Percentiles rank a stretch among this genome's conserved stretches.
These are phyloP conservation scores for Taxidea taxus DNA, from an alignment of 2,113 vertebrate species.

Conservation along the genomic window DNA sequence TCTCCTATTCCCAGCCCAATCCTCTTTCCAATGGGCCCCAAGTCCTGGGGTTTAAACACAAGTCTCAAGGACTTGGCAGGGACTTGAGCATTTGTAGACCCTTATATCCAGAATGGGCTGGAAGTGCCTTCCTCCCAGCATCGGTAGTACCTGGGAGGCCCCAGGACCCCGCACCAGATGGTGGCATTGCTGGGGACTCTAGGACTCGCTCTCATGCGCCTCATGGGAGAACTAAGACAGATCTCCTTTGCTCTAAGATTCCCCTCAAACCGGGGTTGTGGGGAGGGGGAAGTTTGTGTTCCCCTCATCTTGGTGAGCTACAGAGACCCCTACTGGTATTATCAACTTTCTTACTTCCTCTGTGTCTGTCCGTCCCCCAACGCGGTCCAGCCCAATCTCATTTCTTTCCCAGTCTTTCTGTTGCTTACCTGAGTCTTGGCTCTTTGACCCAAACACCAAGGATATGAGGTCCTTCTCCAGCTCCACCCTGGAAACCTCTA, in stretches of 20 bases:
- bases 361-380: not conserved
- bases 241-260: not conserved
- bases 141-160: not conserved
- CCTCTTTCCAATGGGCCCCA: not conserved
- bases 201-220: not conserved
- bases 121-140: not conserved
- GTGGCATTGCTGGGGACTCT: not conserved
- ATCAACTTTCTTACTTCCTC: not conserved
- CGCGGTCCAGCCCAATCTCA: not conserved
- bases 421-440: not conserved
- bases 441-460: not conserved
- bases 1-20: not conserved
- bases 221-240: not conserved
- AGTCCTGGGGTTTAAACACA: not conserved
- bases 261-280: too few relatives aligned
- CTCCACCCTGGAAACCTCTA: not conserved
- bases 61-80: not conserved
- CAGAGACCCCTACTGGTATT: not conserved
- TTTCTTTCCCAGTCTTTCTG: not conserved
- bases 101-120: too few relatives aligned
- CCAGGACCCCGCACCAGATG: not conserved
- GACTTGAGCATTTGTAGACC: not conserved
- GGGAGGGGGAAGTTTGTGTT: not conserved
- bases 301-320: not conserved
- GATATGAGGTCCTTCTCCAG: not conserved